These are phyloP conservation scores for Ambastaia sidthimunki DNA, from an alignment of 2,797 vertebrate species.

Conservation along the genomic window DNA sequence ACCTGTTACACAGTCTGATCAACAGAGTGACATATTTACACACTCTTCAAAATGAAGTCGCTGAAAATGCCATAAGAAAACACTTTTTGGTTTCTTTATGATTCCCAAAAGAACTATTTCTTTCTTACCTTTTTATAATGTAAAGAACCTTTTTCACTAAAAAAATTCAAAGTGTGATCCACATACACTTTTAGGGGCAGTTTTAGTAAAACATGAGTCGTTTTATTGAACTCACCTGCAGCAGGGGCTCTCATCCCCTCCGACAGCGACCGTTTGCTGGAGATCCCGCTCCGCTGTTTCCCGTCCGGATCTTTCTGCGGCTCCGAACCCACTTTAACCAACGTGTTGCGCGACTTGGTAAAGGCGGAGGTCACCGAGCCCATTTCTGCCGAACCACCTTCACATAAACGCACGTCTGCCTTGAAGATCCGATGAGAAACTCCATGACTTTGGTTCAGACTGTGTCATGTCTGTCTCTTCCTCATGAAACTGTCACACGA, in stretches of 20 bases:
- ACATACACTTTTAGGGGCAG: too few relatives aligned
- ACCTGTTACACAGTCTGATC: constrained; percentile 13
- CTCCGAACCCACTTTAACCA: constrained; percentile 80
- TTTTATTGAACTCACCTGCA: constrained; percentile 46
- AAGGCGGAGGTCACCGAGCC: constrained; percentile 85
- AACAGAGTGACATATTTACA: not conserved
- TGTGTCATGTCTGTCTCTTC: constrained; percentile 19
- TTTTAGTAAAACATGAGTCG: too few relatives aligned
- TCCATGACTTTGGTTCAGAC: constrained; percentile 9
- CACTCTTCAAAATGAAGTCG: too few relatives aligned
- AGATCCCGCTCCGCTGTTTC: constrained; percentile 56
- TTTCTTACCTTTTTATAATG: too few relatives aligned
- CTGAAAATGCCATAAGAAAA: too few relatives aligned
- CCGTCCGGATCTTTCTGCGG: constrained; percentile 75
- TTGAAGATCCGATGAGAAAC: not conserved
- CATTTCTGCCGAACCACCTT: constrained; percentile 72
- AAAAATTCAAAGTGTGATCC: too few relatives aligned
- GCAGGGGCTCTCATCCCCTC: constrained; percentile 72
- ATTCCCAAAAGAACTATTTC: too few relatives aligned
- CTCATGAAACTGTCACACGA: not conserved
- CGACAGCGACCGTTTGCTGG: constrained; percentile 76
- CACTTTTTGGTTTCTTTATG: too few relatives aligned
- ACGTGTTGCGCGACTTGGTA: constrained; percentile 77
- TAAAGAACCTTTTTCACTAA: too few relatives aligned
- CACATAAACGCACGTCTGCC: not conserved